Conservation (phyloP, 2,797 vertebrate species). For the Ctenosaura bakeri region DNA sequence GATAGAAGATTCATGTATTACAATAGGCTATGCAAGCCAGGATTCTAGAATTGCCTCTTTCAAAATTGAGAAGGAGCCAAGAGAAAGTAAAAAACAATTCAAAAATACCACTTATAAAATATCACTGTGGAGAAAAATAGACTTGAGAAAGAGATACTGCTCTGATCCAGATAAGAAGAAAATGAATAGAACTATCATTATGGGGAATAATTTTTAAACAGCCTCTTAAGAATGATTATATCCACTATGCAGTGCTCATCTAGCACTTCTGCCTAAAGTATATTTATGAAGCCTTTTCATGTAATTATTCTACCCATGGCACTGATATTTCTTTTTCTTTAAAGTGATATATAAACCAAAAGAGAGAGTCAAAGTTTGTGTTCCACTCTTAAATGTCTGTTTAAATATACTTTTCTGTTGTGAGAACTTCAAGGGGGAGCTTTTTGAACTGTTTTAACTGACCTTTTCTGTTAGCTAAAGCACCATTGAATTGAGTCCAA, state of each 20-base stretch:
- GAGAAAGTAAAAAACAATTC: constrained; percentile 34
- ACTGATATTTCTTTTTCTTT: constrained; percentile 12
- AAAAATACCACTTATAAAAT: constrained; percentile 49
- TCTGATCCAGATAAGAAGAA: constrained; percentile 8
- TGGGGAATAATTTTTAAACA: constrained; percentile 40
- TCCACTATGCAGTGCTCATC: constrained; percentile 2
- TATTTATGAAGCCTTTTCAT: constrained; percentile 20
- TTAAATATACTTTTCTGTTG: constrained; percentile 20
- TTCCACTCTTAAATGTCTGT: constrained; percentile 28
- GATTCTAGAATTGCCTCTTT: constrained; percentile 23
- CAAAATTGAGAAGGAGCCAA: constrained; percentile 44
- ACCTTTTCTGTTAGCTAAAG: neutral
- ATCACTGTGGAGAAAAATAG: constrained; percentile 20
- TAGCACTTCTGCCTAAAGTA: constrained; percentile 20
- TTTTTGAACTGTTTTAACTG: neutral
- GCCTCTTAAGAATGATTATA: constrained; percentile 31
- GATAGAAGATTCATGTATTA: constrained; percentile 60
- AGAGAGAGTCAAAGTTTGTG: neutral
- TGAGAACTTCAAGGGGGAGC: neutral
- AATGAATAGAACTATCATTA: constrained; percentile 31
- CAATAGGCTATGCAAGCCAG: constrained; percentile 40
- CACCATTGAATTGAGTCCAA: neutral
- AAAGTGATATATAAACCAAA: constrained; percentile 10
- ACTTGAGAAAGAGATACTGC: constrained; percentile 1
- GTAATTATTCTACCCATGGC: constrained; percentile 18